Percentiles rank a stretch among this genome's conserved stretches.
Conservation (phyloP, 2,888 invertebrate species). For the Eupithecia abbreviata region DNA sequence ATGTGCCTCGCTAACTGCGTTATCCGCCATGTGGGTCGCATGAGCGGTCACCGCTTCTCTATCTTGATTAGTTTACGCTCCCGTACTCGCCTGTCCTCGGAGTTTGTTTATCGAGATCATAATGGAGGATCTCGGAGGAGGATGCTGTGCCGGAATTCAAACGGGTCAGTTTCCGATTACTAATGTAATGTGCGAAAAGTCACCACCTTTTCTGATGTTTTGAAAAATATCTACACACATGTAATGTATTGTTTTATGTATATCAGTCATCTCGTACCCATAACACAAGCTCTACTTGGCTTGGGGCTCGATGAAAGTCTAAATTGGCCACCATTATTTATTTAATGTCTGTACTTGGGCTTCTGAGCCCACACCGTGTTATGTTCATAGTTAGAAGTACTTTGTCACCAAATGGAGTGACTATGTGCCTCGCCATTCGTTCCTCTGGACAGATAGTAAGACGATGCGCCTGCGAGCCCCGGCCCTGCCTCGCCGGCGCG, state of each 20-base stretch:
- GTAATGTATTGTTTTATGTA: no score
- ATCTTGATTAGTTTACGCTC: constrained; percentile 48
- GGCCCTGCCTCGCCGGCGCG: neutral
- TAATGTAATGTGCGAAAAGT: no score
- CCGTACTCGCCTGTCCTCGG: constrained; percentile 10
- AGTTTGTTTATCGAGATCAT: constrained; percentile 23
- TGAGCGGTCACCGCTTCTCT: constrained; percentile 49
- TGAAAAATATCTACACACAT: no score
- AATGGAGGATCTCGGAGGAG: neutral
- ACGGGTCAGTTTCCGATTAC: neutral
- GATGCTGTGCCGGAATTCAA: neutral
- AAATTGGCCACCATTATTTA: no score
- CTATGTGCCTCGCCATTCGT: neutral
- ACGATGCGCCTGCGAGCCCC: neutral
- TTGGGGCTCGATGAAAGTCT: no score
- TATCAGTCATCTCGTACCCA: no score
- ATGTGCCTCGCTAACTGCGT: constrained; percentile 60
- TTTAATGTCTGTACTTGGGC: neutral
- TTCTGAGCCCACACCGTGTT: neutral
- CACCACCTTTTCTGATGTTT: no score
- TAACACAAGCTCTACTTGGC: no score
- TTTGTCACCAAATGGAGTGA: neutral
- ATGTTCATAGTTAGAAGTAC: neutral
- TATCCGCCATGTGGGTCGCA: constrained; percentile 58
- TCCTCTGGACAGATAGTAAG: neutral